These are phyloP conservation scores for Hemicrepidius hirtus DNA, from an alignment of 2,888 invertebrate species.

Conservation along the genomic window DNA sequence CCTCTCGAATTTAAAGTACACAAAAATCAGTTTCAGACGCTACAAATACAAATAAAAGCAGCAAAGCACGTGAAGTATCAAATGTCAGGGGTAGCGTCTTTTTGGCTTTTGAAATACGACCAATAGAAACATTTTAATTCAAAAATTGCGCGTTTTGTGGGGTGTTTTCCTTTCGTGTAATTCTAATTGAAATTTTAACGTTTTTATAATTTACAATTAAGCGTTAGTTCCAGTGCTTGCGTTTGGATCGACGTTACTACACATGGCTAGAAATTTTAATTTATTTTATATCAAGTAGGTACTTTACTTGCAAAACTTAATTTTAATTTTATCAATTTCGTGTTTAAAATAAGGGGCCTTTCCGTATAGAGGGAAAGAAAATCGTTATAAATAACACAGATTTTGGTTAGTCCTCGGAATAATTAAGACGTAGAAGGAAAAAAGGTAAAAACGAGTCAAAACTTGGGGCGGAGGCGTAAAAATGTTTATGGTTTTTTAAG, in stretches of 20 bases:
- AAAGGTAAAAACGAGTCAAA: conserved; percentile 45
- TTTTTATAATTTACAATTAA: background rate
- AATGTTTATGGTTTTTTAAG: conserved; percentile 70
- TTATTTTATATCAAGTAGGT: background rate
- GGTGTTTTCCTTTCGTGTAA: background rate
- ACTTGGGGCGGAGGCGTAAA: conserved; percentile 60
- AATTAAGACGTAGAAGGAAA: conserved; percentile 42
- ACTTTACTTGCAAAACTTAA: background rate
- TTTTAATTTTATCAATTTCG: too few relatives aligned
- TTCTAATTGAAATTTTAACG: conserved; percentile 3
- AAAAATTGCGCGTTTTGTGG: too few relatives aligned
- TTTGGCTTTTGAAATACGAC: too few relatives aligned
- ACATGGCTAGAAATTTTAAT: background rate
- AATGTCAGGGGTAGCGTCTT: too few relatives aligned
- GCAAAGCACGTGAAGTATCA: too few relatives aligned
- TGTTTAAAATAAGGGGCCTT: too few relatives aligned
- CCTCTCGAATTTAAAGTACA: too few relatives aligned
- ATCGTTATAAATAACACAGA: conserved; percentile 33
- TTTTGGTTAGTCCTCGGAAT: conserved; percentile 40
- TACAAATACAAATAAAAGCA: too few relatives aligned
- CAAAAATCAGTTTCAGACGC: too few relatives aligned
- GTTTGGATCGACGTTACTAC: background rate
- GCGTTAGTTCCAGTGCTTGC: background rate
- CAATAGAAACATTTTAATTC: too few relatives aligned
- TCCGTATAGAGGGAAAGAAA: too few relatives aligned